Evolutionary conservation across 2,888 invertebrate species (phyloP).

Genomic region (Lutraria lutraria): DNA sequence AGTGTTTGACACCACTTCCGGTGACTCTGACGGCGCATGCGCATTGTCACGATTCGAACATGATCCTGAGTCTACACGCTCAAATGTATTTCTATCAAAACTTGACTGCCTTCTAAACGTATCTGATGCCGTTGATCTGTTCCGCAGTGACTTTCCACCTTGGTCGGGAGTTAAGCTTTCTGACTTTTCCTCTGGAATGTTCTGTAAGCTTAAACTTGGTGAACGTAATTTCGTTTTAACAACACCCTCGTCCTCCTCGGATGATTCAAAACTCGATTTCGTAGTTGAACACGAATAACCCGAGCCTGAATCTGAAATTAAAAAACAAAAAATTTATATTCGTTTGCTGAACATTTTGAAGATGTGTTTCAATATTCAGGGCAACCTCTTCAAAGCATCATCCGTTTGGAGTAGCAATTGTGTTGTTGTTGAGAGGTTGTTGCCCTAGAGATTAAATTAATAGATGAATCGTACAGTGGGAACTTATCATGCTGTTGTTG

Average conservation of each 20-base stretch:
- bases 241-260: conserved; percentile 6
- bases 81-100: conserved; percentile 18
- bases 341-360: too few species aligned
- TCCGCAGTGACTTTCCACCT: background rate
- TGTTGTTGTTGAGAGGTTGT: too few species aligned
- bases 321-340: background rate
- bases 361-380: too few species aligned
- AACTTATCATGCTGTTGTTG: too few species aligned
- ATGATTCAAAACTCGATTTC: conserved; percentile 8
- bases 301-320: background rate
- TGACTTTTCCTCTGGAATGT: conserved; percentile 42
- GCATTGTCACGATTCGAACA: background rate
- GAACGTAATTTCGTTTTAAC: background rate
- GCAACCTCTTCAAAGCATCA: too few species aligned
- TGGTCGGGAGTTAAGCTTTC: background rate
- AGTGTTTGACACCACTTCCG: conserved; percentile 29
- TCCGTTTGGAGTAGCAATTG: too few species aligned
- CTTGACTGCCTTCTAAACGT: conserved; percentile 22
- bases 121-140: background rate
- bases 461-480: too few species aligned
- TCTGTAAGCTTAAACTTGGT: conserved; percentile 26
- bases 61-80: conserved; percentile 14
- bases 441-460: too few species aligned
- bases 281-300: background rate
- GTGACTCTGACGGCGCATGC: background rate